phyloP scores from a whole-genome alignment of 1,140 invertebrate species.

The Drosophila serrata region DNA sequence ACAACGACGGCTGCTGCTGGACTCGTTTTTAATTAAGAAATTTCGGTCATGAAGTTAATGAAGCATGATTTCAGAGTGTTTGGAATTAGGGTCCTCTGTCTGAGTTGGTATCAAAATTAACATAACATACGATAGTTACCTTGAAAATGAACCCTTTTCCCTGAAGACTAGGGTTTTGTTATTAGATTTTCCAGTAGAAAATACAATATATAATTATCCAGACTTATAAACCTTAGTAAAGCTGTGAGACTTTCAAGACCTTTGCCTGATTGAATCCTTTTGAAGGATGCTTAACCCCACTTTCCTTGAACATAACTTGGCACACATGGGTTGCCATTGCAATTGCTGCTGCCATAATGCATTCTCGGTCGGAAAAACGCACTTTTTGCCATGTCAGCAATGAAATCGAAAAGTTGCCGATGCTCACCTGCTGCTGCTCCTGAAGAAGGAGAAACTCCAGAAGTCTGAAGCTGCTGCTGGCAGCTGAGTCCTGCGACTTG shows the following conservation, averaged over 20 bases:
- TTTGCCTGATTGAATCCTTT: constrained; percentile 2
- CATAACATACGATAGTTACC: constrained; percentile 6
- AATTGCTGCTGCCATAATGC: constrained; percentile 32
- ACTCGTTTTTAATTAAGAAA: constrained; percentile 65
- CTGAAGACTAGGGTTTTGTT: not conserved
- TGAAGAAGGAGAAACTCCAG: constrained; percentile 1
- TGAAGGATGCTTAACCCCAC: constrained; percentile 9
- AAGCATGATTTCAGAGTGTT: constrained; percentile 37
- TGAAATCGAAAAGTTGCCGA: constrained; percentile 75
- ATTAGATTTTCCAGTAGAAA: not conserved
- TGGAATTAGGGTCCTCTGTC: not conserved
- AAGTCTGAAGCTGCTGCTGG: constrained; percentile 12
- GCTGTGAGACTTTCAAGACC: not conserved
- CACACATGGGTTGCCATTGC: constrained; percentile 18
- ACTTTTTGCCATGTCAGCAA: constrained; percentile 61
- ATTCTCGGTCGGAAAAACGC: constrained; percentile 15
- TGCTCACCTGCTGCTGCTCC: constrained; percentile 67
- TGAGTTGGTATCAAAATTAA: constrained; percentile 11
- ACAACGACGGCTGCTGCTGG: constrained; percentile 20
- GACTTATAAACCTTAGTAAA: not conserved
- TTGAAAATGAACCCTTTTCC: not conserved
- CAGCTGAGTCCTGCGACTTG: constrained; percentile 41
- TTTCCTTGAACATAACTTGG: constrained; percentile 8
- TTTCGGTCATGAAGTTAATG: constrained; percentile 51
- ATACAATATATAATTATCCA: not conserved